Base-by-base conservation (phyloP, 2,888 invertebrate genomes). In the Platycheirus rosarum region DNA sequence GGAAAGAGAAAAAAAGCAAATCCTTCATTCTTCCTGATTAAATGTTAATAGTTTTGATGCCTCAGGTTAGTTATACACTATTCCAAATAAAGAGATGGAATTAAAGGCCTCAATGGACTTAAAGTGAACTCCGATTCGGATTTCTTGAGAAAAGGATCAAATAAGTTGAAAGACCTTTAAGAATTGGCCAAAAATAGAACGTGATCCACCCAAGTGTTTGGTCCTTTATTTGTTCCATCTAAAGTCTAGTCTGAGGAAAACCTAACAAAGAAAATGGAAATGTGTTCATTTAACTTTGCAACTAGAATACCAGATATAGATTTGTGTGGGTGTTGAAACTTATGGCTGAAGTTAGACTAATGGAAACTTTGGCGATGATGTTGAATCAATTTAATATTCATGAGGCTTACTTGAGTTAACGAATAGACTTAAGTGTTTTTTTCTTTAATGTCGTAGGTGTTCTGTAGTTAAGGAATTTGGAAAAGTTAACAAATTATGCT, bases 151-250 rank as follows among this genome's bases (percentile, higher is more conserved):
- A n/a, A n/a, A n/a, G n/a, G n/a, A n/a, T n/a, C n/a, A n/a, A n/a
- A n/a, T n/a, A n/a, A n/a, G n/a, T n/a, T n/a, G n/a, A n/a, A n/a
- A n/a, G n/a, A n/a, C n/a, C n/a, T n/a, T n/a, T n/a, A n/a, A n/a
- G n/a, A n/a, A n/a, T n/a, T n/a, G n/a, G n/a, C 63, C 42, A 32
- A 76, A 76, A 70, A 76, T 76, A 76, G 62, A 76, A 48, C 13
- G 14, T 63, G 46, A 18, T 35, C 35, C 55, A 18, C 23, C 29
- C 44, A 13, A 65, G n/a, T 5, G 14, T 37, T 42, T 16, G 13
- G 32, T 35, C 16, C 53, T 48, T 65, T 9, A 16, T 16, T 14
- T 42, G 14, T 29, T 11, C 9, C 9, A 49, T 9, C 5, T 29
- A 11, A 49, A 49, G 16, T 51, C 6, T 6, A n/a, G 35, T 20